Evolutionary conservation across 2,888 invertebrate species (phyloP), one percentile per base, ranked within the genome.

Genomic region (Drosophila multiciliata): DNA sequence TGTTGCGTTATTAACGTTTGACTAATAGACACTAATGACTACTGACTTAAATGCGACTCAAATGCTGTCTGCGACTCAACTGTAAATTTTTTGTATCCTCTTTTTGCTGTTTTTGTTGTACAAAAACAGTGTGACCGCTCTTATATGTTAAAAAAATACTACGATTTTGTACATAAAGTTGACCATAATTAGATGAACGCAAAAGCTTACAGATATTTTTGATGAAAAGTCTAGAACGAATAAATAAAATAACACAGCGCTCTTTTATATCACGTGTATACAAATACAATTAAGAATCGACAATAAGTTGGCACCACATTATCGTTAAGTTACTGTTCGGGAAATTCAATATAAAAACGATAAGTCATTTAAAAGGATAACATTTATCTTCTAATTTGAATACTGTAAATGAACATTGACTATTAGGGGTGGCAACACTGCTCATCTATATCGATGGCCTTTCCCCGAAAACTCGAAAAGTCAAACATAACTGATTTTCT

Each of bases 111-210:
- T 66, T 59, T 73, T 64, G 53, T 50, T 64, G 59, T 59, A 63
- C 35, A 61, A 26, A 40, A 23, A 15, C 8, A 54, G 64, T 80
- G 80, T 75, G 78, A 59, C 78, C 73, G 49, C 4, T 9, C 2
- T 3, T 9, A 35, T 8, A 1, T 40, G n/a, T 6, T 15, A 15
- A 12, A 7, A 23, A 40, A 42, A 57, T 57, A 57, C 57, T 32
- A 42, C 20, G 0, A 32, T 32, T 33, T 32, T 3, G 8, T 23
- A 15, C 15, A 4, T 23, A 45, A 45, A 45, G 23, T 8, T 45
- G 8, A 23, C 23, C 45, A 45, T 23, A 23, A 3, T n/a, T 40
- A 40, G n/a, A n/a, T n/a, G n/a, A 40, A n/a, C n/a, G n/a, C 9
- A n/a, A 11, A n/a, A n/a, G 5, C 3, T n/a, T 40, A 9, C 9